Evolutionary conservation across 1,140 invertebrate species (phyloP).

Genomic region (Drosophila carrolli): DNA sequence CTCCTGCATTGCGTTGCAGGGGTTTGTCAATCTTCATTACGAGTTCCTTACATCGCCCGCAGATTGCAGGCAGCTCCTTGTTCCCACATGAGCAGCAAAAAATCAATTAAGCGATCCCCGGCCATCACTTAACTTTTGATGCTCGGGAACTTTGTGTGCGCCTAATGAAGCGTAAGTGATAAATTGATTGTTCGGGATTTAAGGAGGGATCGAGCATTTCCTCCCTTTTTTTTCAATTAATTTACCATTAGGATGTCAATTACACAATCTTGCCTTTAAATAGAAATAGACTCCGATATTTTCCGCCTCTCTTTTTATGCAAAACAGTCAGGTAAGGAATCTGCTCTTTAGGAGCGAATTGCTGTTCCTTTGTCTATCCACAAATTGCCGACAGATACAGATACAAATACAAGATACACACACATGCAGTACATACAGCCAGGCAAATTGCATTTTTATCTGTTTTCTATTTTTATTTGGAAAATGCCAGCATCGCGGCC

Average conservation of each 20-base stretch:
- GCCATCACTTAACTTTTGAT: slow-evolving; percentile 32
- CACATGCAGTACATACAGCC: slow-evolving; percentile 21
- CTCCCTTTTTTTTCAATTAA: slow-evolving; percentile 27
- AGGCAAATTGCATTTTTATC: slow-evolving; percentile 79
- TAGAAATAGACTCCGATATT: slow-evolving; percentile 22
- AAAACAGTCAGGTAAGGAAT: slow-evolving; percentile 66
- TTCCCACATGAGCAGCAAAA: slow-evolving; percentile 48
- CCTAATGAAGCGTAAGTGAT: slow-evolving; percentile 56
- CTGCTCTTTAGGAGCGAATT: slow-evolving; percentile 72
- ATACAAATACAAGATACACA: slow-evolving; percentile 12
- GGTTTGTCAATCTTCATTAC: slow-evolving; percentile 71
- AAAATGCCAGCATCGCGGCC: slow-evolving; percentile 58
- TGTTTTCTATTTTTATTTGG: slow-evolving; percentile 71
- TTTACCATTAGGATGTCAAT: slow-evolving; percentile 37
- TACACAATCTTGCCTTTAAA: slow-evolving; percentile 33
- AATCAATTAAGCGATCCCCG: slow-evolving; percentile 35
- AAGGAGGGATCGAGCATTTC: slow-evolving; percentile 1
- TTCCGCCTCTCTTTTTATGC: slow-evolving; percentile 71
- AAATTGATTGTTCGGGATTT: slow-evolving; percentile 27
- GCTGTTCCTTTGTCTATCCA: slow-evolving; percentile 80
- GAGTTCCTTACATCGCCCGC: slow-evolving; percentile 51
- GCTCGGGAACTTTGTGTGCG: background rate
- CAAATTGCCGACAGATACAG: slow-evolving; percentile 69
- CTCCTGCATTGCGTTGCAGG: slow-evolving; percentile 20
- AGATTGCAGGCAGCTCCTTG: slow-evolving; percentile 49